Conservation (phyloP, 2,888 invertebrate species). For the Lithodes maja region DNA sequence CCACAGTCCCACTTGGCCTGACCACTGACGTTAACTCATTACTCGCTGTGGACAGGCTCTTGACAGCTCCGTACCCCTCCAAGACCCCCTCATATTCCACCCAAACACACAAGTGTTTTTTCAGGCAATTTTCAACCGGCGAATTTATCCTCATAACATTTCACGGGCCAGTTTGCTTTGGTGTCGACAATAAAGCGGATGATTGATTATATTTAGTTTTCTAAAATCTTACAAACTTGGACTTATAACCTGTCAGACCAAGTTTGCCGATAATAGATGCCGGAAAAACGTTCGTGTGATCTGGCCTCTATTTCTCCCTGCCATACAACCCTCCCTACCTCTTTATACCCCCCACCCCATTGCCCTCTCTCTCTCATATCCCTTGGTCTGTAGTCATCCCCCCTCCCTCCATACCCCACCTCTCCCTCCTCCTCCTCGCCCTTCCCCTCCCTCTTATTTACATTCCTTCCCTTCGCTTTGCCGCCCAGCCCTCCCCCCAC, state of each 20-base stretch:
- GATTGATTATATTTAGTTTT: no score
- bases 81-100: background rate
- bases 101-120: no score
- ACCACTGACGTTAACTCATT: conserved; percentile 20
- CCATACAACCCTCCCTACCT: background rate
- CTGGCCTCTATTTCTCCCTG: background rate
- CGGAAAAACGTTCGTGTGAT: no score
- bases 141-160: no score
- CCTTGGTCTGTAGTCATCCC: conserved; percentile 13
- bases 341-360: background rate
- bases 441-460: background rate
- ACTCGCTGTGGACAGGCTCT: background rate
- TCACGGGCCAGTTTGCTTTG: no score
- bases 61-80: background rate
- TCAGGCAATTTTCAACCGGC: no score
- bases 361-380: background rate
- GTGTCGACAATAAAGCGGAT: no score
- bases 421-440: background rate
- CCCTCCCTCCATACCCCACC: background rate
- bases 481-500: background rate
- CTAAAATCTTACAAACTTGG: background rate
- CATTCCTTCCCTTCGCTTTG: background rate
- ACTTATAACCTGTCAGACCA: background rate
- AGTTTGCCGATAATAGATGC: no score
- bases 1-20: conserved; percentile 19